Base-by-base conservation (phyloP, 2,797 vertebrate genomes). In the Brotula barbata region DNA sequence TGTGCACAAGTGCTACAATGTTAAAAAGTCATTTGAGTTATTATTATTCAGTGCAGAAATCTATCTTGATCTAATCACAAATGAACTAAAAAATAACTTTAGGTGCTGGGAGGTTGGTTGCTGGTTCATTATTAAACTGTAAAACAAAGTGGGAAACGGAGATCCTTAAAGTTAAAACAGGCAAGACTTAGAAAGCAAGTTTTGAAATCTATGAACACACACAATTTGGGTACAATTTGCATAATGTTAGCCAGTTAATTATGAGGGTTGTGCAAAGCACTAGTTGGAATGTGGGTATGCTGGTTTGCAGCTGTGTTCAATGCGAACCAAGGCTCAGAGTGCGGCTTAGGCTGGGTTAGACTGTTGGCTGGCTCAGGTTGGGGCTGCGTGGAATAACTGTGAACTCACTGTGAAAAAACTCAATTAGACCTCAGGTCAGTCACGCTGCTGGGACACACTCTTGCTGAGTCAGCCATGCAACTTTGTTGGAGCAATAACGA, bases 401-500 rank as follows among this genome's bases (percentile, higher is more conserved):
- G n/a, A n/a, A 36, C 43, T 43, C 57, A 50, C 66, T 58, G 25
- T 53, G 65, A 33, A 70, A 74, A 55, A 75, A 61, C 67, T 64
- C 71, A 68, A 82, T 80, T 58, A 70, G 63, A 73, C 59, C 45
- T 4, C 68, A 77, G 67, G 53, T 73, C 59, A 48, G 74, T 76
- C 79, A 71, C 3, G 13, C 63, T 73, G 71, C 68, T 70, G 53
- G 72, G 39, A 76, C 43, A 50, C 73, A 53, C 31, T 41, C 49
- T 71, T 28, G 58, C 68, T 80, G 76, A 86, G 37, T 81, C 76
- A 84, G 81, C 84, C 66, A 45, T 53, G 65, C 57, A 59, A 57
- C 58, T 66, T 51, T 69, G 55, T 70, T 58, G 62, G 40, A 52
- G 43, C 36, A 53, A 73, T 71, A 70, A 64, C 67, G 64, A 68